Conservation (phyloP, 2,888 invertebrate genomes). For the Clivina fossor region DNA sequence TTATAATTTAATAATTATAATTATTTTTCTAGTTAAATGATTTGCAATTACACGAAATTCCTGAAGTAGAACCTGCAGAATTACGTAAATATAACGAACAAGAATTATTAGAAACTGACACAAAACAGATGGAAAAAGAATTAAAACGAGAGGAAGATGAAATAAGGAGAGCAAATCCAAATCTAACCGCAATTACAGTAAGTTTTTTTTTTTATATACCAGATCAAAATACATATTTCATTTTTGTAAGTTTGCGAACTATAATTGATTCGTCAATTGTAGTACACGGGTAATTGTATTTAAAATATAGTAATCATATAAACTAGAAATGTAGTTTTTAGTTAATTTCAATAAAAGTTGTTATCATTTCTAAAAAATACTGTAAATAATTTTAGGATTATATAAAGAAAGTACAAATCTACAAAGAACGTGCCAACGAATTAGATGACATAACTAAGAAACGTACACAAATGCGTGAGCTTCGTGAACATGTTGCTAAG, state of each 20-base stretch:
- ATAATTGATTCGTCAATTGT: no score
- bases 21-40: slow-evolving; percentile 53
- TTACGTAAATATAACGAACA: slow-evolving; percentile 65
- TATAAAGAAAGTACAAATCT: slow-evolving; percentile 70
- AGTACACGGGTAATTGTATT: no score
- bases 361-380: no score
- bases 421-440: slow-evolving; percentile 73
- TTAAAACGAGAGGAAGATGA: slow-evolving; percentile 61
- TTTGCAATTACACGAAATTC: slow-evolving; percentile 66
- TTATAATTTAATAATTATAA: slow-evolving; percentile 24
- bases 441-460: slow-evolving; percentile 77
- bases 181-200: slow-evolving; percentile 74
- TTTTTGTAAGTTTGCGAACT: background rate
- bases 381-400: slow-evolving; percentile 62
- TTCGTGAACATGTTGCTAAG: slow-evolving; percentile 68
- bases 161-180: slow-evolving; percentile 68
- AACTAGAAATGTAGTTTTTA: no score
- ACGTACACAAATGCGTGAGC: slow-evolving; percentile 74
- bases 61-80: slow-evolving; percentile 50
- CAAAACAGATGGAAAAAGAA: slow-evolving; percentile 62
- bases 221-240: background rate
- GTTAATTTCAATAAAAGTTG: no score
- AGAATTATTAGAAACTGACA: slow-evolving; percentile 62
- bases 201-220: slow-evolving; percentile 50
- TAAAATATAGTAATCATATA: no score